These are phyloP conservation scores for Lepus americanus DNA, from an alignment of 2,113 vertebrate species.

Conservation along the genomic window DNA sequence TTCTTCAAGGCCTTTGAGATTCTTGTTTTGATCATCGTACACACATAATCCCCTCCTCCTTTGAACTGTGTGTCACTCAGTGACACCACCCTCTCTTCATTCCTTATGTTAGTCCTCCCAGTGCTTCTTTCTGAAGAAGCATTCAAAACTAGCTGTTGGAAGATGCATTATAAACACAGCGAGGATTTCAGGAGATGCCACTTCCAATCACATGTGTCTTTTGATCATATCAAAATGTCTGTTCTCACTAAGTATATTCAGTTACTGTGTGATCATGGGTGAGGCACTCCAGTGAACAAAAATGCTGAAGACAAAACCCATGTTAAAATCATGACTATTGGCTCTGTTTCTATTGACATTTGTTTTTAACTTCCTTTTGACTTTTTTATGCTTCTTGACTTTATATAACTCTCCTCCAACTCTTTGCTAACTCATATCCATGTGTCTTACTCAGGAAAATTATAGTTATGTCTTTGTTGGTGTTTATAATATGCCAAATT, in stretches of 20 bases:
- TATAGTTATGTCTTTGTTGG: background rate
- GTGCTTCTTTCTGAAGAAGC: background rate
- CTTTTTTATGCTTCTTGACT: background rate
- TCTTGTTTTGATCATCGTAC: background rate
- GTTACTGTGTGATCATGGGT: background rate
- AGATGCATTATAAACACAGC: background rate
- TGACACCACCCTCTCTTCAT: background rate
- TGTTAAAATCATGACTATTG: background rate
- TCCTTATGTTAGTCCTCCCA: background rate
- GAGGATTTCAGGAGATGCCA: background rate
- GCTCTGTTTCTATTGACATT: background rate
- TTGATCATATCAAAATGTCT: background rate
- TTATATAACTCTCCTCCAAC: background rate
- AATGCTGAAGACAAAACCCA: background rate
- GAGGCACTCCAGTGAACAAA: background rate
- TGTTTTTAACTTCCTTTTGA: background rate
- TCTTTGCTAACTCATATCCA: background rate
- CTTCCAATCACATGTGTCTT: background rate
- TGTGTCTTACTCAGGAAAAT: background rate
- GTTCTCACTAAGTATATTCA: background rate
- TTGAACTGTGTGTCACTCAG: background rate
- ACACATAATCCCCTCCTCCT: background rate
- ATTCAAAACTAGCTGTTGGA: background rate
- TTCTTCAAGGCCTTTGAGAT: background rate
- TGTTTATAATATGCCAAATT: background rate